Evolutionary conservation across 2,888 invertebrate species (phyloP).

Genomic region (Callimorpha dominula): DNA sequence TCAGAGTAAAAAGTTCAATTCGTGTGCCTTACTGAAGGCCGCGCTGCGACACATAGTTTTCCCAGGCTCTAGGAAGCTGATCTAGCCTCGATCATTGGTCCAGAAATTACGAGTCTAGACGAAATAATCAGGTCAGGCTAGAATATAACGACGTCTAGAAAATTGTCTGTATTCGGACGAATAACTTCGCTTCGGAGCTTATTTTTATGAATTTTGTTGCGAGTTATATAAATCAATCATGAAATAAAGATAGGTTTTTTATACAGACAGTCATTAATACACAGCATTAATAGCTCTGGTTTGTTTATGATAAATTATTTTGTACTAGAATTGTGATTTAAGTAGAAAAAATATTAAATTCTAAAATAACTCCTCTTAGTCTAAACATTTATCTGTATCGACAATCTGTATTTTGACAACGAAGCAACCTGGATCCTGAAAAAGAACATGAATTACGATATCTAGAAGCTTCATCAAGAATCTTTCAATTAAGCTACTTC

Average conservation of each 20-base stretch:
- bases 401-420: neutral
- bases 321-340: neutral
- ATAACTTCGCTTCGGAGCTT: slow-evolving; percentile 2
- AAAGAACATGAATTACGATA: too few species aligned
- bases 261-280: neutral
- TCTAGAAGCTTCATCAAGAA: too few species aligned
- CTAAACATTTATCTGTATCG: too few species aligned
- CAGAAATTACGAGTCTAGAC: slow-evolving; percentile 26
- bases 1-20: neutral
- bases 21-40: neutral
- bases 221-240: slow-evolving; percentile 12
- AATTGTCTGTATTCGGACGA: neutral
- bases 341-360: too few species aligned
- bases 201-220: slow-evolving; percentile 13
- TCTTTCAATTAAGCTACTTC: too few species aligned
- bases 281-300: neutral
- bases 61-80: slow-evolving; percentile 17
- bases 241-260: neutral
- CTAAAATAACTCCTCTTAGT: too few species aligned
- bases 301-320: neutral
- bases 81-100: slow-evolving; percentile 16
- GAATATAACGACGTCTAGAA: slow-evolving; percentile 7
- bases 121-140: slow-evolving; percentile 23
- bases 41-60: neutral
- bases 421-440: neutral